Evolutionary conservation across 2,888 invertebrate species (phyloP), one percentile per base, ranked within the genome.

Genomic region (Raillietiella orientalis): DNA sequence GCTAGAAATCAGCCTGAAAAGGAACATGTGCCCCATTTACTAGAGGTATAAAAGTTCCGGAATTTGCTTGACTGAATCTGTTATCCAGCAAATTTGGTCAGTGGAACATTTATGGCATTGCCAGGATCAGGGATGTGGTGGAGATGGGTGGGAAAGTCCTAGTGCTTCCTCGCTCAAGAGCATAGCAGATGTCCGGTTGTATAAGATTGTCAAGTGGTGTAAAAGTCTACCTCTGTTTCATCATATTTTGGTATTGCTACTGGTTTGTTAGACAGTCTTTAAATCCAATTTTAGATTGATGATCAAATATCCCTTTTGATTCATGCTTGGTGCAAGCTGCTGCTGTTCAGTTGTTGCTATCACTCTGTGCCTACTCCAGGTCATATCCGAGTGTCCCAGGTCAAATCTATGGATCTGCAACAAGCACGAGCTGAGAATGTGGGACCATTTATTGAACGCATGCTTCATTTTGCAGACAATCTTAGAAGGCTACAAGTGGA

Each of bases 191-290:
- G 75, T 84, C 46, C 57, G 87, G 24, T 59, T 90, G 11, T 90
- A 87, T 46, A 82, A 87, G 54, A 82, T 90, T 37, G 90, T 90
- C 33, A 82, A 87, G 45, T 90, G 90, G 90, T 87, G 87, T 53
- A 77, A 90, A 47, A 84, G 82, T 46, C 52, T 90, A 44, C 87
- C 90, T 10, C 59, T 90, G 14, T 90, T 90, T 46, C 79, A 84
- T 45, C 77, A 82, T 49, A 84, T 90, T 38, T 75, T 79, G 39
- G 77, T 77, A 40, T 56, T 60, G 49, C 16, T 23, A n/a, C n/a
- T n/a, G n/a, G n/a, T 19, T 8, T 19, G 6, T 25, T 14, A 3
- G 16, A 13, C 3, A 11, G 8, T 14, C 11, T 16, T 23, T 11
- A 24, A 16, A 9, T 22, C 13, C n/a, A 30, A 29, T 21, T 27